phyloP scores from a whole-genome alignment of 1,140 invertebrate species.

The Meloidogyne hapla region DNA sequence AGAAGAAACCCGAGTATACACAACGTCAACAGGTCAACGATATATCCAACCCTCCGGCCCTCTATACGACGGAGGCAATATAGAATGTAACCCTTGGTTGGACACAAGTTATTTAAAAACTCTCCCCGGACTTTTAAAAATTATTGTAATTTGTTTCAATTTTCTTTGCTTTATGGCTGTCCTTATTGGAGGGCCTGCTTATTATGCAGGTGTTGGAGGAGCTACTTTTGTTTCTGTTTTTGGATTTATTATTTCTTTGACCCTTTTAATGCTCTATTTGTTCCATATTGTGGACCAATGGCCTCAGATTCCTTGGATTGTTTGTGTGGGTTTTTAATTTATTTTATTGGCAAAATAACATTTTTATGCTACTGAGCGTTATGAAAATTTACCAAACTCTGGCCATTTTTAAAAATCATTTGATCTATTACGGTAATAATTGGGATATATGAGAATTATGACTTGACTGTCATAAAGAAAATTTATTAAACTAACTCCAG shows the following conservation, averaged over 20 bases:
- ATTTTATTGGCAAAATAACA: neutral
- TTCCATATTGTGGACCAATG: conserved; percentile 59
- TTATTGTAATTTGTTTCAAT: conserved; percentile 49
- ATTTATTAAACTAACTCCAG: too few species aligned
- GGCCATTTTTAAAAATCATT: too few species aligned
- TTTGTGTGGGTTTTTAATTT: conserved; percentile 42
- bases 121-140: conserved; percentile 45
- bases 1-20: conserved; percentile 34
- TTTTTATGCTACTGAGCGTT: too few species aligned
- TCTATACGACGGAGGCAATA: conserved; percentile 21
- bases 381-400: too few species aligned
- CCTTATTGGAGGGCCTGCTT: conserved; percentile 57
- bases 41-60: conserved; percentile 6
- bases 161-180: conserved; percentile 59
- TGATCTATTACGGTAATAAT: too few species aligned
- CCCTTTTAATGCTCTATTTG: conserved; percentile 57
- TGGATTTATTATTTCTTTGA: conserved; percentile 58
- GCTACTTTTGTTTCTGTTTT: conserved; percentile 62
- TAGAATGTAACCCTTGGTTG: conserved; percentile 30
- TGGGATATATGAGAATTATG: too few species aligned
- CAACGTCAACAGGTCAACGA: conserved; percentile 30
- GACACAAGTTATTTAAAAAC: conserved; percentile 43
- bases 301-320: conserved; percentile 62
- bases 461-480: too few species aligned
- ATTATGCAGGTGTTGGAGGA: conserved; percentile 59